phyloP scores from a whole-genome alignment of 2,797 vertebrate genomes.

The Ataeniobius toweri region DNA sequence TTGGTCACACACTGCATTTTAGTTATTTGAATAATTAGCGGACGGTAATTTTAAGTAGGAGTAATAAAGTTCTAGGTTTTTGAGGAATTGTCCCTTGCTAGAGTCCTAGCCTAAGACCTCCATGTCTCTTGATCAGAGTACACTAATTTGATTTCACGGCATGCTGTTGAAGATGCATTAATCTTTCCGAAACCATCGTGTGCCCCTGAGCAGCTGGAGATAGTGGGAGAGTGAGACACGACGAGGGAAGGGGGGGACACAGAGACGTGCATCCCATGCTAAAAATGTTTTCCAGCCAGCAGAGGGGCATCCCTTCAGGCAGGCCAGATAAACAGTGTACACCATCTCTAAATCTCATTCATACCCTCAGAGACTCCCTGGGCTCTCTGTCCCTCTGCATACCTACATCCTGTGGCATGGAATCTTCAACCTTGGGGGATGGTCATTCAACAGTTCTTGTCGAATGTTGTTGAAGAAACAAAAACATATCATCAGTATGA shows the following conservation, averaged over 20 bases:
- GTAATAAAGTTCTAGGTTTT: conserved; percentile 48
- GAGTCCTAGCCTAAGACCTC: conserved; percentile 66
- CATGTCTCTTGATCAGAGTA: conserved; percentile 75
- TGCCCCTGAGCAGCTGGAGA: conserved; percentile 76
- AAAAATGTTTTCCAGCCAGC: conserved; percentile 68
- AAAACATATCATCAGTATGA: not conserved
- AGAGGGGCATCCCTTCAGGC: conserved; percentile 74
- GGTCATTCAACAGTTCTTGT: conserved; percentile 21
- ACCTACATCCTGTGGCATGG: conserved; percentile 5
- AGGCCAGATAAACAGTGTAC: conserved; percentile 71
- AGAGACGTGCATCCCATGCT: conserved; percentile 76
- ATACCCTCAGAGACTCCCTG: conserved; percentile 59
- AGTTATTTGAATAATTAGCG: conserved; percentile 51
- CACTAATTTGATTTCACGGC: conserved; percentile 86
- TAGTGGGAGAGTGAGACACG: conserved; percentile 66
- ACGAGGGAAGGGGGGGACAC: conserved; percentile 52
- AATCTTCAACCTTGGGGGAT: conserved; percentile 2
- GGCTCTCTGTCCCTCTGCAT: conserved; percentile 21
- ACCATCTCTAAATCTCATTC: conserved; percentile 74
- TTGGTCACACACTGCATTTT: conserved; percentile 2
- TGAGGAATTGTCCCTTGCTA: conserved; percentile 60
- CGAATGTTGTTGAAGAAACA: not conserved
- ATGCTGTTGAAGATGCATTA: conserved; percentile 81
- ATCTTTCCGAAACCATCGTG: conserved; percentile 81
- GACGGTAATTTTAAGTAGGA: conserved; percentile 42